Base-by-base conservation (phyloP, 2,888 invertebrate genomes). In the Macrophya alboannulata region DNA sequence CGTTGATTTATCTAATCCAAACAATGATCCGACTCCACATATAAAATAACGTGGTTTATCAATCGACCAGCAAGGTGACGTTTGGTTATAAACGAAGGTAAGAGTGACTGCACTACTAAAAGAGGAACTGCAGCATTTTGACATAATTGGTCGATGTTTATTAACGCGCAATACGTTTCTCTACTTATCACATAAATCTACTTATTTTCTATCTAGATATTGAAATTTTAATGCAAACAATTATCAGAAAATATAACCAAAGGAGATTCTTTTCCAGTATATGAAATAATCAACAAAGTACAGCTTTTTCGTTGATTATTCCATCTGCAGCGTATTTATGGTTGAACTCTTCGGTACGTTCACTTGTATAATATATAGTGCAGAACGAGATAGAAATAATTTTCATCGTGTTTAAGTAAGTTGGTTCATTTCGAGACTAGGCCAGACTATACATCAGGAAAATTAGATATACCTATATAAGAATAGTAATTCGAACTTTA, bases 401-500 rank as follows among this genome's bases (percentile, higher is more conserved):
- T 17, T 25, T 17, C 8, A 71, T 40, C 25, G 37, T 17, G 40
- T 71, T 37, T 37, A 17, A 6, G 1, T 71, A 25, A 62, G 62
- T 8, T 40, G 15, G 40, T 71, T 40, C 15, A 71, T 71, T 71
- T 17, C n/a, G 71, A 71, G 6, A 71, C 40, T 15, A 71, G 37
- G 71, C 17, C 17, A 71, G 3, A 17, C n/a, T 40, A 40, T 71
- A 71, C 71, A n/a, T 71, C 71, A 40, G 17, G 40, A 71, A 17
- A 71, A 71, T 71, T 71, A 71, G 31, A 31, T 31, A 31, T 31
- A 31, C 3, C 31, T 2, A 4, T 71, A 40, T 37, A n/a, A 71
- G 40, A 71, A 71, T 40, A 37, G 71, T 71, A 71, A 37, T 76
- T 76, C 48, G 8, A 76, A 76, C 76, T 76, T 76, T 21, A 25